Conservation (phyloP, 1,140 invertebrate species). For the Bombus huntii region DNA sequence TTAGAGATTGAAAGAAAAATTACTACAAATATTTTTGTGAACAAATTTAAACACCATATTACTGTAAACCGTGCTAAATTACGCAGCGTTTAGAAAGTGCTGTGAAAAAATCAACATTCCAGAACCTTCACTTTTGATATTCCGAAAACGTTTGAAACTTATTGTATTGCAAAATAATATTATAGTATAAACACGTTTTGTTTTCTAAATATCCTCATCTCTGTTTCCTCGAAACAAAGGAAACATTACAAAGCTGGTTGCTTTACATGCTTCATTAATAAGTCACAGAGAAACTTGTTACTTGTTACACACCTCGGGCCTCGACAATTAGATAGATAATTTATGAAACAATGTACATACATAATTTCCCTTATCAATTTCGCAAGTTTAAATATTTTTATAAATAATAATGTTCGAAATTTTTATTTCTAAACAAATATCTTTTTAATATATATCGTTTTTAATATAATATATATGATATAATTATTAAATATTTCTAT, state of each 20-base stretch:
- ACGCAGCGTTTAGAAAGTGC: neutral
- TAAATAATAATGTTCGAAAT: neutral
- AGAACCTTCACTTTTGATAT: slow-evolving; percentile 5
- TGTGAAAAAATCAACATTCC: neutral
- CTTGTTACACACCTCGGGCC: neutral
- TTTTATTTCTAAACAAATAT: neutral
- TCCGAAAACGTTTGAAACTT: neutral
- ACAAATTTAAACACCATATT: neutral
- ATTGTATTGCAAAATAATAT: neutral
- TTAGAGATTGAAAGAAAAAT: neutral
- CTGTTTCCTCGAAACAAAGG: neutral
- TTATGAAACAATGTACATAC: neutral
- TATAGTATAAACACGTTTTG: neutral
- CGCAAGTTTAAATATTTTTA: neutral
- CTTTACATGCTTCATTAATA: slow-evolving; percentile 10
- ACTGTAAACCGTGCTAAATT: neutral
- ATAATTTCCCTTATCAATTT: neutral
- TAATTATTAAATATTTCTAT: neutral
- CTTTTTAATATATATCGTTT: neutral
- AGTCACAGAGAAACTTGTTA: neutral
- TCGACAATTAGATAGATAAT: slow-evolving; percentile 5
- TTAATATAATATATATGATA: too few species aligned
- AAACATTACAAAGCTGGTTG: neutral
- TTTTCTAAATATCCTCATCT: neutral
- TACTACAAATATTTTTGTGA: neutral